Conservation (phyloP, 2,113 vertebrate genomes). For the Speoplatyrhinus poulsoni region DNA sequence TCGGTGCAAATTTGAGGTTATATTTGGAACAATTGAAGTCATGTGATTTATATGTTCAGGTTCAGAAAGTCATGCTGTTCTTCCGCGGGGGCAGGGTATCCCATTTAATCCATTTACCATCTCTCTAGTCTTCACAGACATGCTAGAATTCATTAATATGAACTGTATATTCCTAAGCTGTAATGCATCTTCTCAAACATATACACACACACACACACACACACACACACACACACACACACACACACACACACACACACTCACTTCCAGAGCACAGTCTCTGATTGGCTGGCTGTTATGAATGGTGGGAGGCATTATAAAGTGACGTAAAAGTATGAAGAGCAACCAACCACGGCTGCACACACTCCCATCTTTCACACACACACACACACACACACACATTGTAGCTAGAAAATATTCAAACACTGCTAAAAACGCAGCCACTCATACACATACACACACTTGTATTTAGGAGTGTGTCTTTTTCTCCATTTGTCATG, state of each 20-base stretch:
- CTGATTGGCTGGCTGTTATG: constrained; percentile 52
- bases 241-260: background rate
- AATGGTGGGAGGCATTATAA: constrained; percentile 35
- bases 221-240: background rate
- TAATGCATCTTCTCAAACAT: background rate
- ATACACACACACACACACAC: background rate
- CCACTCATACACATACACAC: constrained; percentile 4
- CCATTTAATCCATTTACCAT: too few species aligned
- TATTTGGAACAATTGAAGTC: too few species aligned
- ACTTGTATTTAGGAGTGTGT: background rate
- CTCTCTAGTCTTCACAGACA: too few species aligned
- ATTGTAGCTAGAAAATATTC: background rate
- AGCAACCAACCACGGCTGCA: constrained; percentile 1
- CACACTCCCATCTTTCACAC: background rate
- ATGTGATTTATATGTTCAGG: too few species aligned
- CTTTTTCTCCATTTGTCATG: constrained; percentile 49
- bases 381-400: constrained; percentile 3
- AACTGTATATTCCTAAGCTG: too few species aligned
- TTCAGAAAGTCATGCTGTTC: too few species aligned
- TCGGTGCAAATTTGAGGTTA: too few species aligned
- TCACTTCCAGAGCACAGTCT: background rate
- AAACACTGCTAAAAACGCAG: background rate
- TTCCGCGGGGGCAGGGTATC: too few species aligned
- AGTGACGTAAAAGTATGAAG: constrained; percentile 52
- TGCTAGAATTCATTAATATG: too few species aligned